These are phyloP conservation scores for Cinclus cinclus DNA, from an alignment of 2,113 vertebrate species.

Conservation along the genomic window DNA sequence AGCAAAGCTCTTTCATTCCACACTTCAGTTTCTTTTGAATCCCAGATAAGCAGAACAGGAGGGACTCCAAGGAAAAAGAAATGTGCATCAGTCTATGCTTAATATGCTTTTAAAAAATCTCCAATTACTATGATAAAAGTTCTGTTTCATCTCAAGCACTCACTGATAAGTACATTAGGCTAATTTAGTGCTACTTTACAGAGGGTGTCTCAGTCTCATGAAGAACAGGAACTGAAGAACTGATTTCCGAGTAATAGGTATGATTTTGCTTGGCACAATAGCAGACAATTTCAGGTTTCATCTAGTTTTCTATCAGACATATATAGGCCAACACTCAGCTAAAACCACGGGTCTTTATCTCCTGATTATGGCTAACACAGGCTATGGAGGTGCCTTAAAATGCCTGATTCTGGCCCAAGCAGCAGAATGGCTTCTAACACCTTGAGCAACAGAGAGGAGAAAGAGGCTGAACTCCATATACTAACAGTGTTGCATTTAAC, in stretches of 20 bases:
- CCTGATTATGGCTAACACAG: not conserved
- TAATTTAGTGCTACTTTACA: not conserved
- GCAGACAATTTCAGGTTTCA: not conserved
- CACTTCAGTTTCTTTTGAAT: not conserved
- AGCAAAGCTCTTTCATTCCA: not conserved
- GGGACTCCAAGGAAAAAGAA: not conserved
- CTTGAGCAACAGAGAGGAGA: not conserved
- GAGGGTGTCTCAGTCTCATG: not conserved
- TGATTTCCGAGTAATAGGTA: not conserved
- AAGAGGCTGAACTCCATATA: not conserved
- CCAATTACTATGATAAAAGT: not conserved
- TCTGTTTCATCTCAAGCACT: constrained; percentile 10
- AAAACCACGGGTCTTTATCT: not conserved
- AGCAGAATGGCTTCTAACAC: not conserved
- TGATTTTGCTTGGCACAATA: not conserved
- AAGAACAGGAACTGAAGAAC: not conserved
- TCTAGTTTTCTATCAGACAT: not conserved
- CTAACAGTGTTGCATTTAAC: not conserved
- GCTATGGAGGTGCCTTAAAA: not conserved
- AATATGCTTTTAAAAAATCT: not conserved
- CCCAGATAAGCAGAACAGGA: not conserved
- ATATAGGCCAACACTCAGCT: not conserved
- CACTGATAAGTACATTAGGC: not conserved
- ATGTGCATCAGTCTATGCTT: not conserved
- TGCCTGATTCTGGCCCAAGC: not conserved